phyloP scores from a whole-genome alignment of 2,113 vertebrate species.

The Siniperca chuatsi region DNA sequence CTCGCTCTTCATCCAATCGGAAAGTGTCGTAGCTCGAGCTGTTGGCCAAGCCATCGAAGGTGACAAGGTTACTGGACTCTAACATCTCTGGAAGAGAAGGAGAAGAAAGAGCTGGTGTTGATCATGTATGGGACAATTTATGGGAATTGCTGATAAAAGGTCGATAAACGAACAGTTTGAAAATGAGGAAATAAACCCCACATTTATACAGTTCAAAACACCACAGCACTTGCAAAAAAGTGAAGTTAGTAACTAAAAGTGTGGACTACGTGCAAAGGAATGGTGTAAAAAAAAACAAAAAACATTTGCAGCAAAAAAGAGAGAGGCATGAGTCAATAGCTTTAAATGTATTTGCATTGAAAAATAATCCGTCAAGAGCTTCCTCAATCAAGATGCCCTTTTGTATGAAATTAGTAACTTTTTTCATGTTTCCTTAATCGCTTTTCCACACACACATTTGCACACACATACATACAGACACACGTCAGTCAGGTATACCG shows the following conservation, averaged over 20 bases:
- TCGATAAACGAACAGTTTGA: background rate
- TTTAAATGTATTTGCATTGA: background rate
- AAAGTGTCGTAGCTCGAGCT: conserved; percentile 97
- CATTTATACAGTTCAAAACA: background rate
- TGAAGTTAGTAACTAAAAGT: background rate
- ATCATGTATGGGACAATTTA: background rate
- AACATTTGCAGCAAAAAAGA: background rate
- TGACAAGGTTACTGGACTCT: conserved; percentile 93
- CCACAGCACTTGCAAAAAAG: background rate
- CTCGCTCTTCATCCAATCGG: conserved; percentile 95
- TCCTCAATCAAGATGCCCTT: background rate
- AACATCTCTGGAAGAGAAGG: conserved; percentile 91
- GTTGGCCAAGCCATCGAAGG: conserved; percentile 92
- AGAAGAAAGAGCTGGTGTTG: background rate
- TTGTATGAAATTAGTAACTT: background rate
- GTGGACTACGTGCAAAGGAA: background rate
- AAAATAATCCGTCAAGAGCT: background rate
- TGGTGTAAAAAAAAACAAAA: background rate
- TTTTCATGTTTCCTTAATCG: conserved; percentile 36
- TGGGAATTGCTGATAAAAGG: background rate
- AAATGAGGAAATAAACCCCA: background rate
- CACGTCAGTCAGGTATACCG: conserved; percentile 62
- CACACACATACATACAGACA: conserved; percentile 29
- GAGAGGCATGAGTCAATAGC: background rate
- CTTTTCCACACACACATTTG: conserved; percentile 28